These are phyloP conservation scores for Drosophila affinis DNA, from an alignment of 2,888 invertebrate genomes.

Conservation along the genomic window DNA sequence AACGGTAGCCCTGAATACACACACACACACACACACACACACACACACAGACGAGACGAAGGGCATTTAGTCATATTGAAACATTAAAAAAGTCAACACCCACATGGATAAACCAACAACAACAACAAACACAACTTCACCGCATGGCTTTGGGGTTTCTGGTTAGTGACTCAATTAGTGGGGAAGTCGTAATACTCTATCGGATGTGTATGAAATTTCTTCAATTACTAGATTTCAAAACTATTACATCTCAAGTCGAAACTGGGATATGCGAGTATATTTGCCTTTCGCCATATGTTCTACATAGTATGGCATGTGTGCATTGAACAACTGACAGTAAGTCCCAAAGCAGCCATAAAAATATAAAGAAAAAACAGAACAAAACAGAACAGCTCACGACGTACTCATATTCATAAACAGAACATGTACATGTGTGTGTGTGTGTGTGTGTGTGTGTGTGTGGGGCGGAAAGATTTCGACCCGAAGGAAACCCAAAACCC, in stretches of 20 bases:
- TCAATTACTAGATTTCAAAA: neutral
- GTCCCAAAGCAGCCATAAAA: slow-evolving; percentile 73
- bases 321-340: slow-evolving; percentile 5
- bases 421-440: slow-evolving; percentile 43
- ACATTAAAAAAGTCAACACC: slow-evolving; percentile 81
- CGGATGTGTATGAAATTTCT: neutral
- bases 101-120: slow-evolving; percentile 55
- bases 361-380: slow-evolving; percentile 61
- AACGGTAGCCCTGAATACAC: slow-evolving; percentile 15
- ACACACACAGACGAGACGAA: too few relatives aligned
- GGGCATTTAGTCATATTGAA: slow-evolving; percentile 79
- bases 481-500: slow-evolving; percentile 45
- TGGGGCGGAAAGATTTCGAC: slow-evolving; percentile 18
- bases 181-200: slow-evolving; percentile 6
- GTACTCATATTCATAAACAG: slow-evolving; percentile 63
- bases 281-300: slow-evolving; percentile 12
- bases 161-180: slow-evolving; percentile 18
- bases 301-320: neutral
- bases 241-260: neutral
- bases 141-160: slow-evolving; percentile 57
- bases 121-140: slow-evolving; percentile 60
- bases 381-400: slow-evolving; percentile 56
- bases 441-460: slow-evolving; percentile 41
- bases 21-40: slow-evolving; percentile 25
- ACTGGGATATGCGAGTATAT: slow-evolving; percentile 22